Evolutionary conservation across 2,113 vertebrate genomes (phyloP).

Genomic region (Rynchops niger): DNA sequence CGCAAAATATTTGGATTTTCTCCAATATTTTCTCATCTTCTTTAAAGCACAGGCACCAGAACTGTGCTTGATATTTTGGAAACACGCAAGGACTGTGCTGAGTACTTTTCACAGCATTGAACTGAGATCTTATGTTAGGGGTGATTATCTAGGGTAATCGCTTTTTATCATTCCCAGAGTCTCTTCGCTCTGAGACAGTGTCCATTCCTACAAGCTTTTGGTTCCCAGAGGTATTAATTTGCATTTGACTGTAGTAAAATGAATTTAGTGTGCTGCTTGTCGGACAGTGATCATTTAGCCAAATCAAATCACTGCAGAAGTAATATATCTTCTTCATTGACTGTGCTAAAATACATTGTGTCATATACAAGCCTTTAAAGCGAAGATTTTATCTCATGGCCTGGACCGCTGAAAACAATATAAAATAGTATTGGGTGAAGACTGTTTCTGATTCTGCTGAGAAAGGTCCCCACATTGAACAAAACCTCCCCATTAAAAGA

Average conservation of each 20-base stretch:
- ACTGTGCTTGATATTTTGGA: neutral
- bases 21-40: neutral
- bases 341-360: neutral
- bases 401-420: neutral
- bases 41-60: neutral
- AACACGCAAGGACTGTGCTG: neutral
- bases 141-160: neutral
- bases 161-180: neutral
- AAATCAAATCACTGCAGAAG: constrained; percentile 28
- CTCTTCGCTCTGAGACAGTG: neutral
- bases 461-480: neutral
- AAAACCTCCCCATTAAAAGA: neutral
- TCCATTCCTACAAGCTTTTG: neutral
- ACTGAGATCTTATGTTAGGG: neutral
- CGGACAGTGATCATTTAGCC: constrained; percentile 24
- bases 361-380: neutral
- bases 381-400: neutral
- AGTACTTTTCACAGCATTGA: neutral
- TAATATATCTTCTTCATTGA: constrained; percentile 22
- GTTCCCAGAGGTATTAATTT: constrained; percentile 3
- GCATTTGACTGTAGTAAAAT: neutral
- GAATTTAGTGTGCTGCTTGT: neutral
- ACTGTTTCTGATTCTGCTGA: neutral
- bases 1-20: constrained; percentile 6
- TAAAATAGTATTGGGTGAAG: neutral